Base-by-base conservation (phyloP, 2,888 invertebrate species). In the Lithodes maja region DNA sequence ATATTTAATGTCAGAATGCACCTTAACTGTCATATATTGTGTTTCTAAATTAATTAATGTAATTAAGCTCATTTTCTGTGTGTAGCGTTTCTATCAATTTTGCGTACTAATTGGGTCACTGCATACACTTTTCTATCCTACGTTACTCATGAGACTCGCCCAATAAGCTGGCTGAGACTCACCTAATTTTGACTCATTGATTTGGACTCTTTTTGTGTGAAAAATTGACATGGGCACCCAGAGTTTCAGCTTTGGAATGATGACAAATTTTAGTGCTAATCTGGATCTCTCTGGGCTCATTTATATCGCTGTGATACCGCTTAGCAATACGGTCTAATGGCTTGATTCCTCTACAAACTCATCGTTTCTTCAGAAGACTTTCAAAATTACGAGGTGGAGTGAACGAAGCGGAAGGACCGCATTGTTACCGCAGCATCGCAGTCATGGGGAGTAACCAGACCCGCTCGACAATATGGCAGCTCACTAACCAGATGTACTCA, bases 101-200 rank as follows among this genome's bases (percentile, higher is more conserved):
- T 33, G 33, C 33, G 0, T 33, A 33, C 0, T 33, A 33, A 33
- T 33, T 33, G 33, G 33, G 33, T 33, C 33, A 33, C 33, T 33
- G 33, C 33, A 33, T 33, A 33, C 33, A 33, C 33, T 33, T 33
- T 33, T 33, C 33, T 33, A 33, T 33, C 33, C 33, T 33, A 33
- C 33, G 33, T 33, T 33, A 33, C 33, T 33, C 33, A 33, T 33
- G 61, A 78, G 85, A 79, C 85, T 85, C 85, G 69, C 85, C 50
- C 68, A n/a, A 69, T 54, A 80, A 80, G 33, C 79, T 49, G 71
- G 83, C 84, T 88, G 87, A 88, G 84, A 80, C 87, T 88, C 80
- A 55, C 50, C 55, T 71, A 50, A 84, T 80, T 12, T 71, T 61
- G 84, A 88, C 84, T 52, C 78, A 69, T 84, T 88, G 79, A 84